Base-by-base conservation (phyloP, 2,888 invertebrate genomes). In the Brassicogethes aeneus region DNA sequence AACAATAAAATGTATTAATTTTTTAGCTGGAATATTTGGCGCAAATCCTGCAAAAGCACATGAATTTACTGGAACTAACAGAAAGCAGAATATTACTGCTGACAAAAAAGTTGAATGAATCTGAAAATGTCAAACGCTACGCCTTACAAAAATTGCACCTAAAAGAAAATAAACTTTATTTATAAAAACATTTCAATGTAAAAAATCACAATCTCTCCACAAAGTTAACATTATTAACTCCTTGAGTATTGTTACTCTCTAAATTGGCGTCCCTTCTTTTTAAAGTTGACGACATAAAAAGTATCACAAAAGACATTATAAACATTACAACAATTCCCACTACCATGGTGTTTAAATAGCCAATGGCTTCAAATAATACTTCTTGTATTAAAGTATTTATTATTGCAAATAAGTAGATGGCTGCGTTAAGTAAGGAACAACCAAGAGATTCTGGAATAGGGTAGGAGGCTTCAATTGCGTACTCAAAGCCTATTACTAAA, bases 391-490 rank as follows among this genome's bases (percentile, higher is more conserved):
- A 46, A 10, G 60, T 54, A 3, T 46, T 45, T 3, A 57, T 40
- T 36, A 61, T 54, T 2, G 56, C 51, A 17, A 59, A 54, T 1
- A 58, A 14, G 34, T 53, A 59, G 39, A 54, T 55, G 3, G 79
- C 82, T 7, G 91, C 92, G 65, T 96, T 96, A 35, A 97, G 72
- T 30, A 96, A 70, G 1, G 95, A 95, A 2, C 93, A 87, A 0
- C 93, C 87, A 0, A 93, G 93, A 8, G 93, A 92, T 70, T 97
- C 96, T 1, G 94, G 88, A 61, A 92, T 88, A 0, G 96, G 96
- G 61, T 90, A 95, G 0, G 95, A 95, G 16, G 95, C 73, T 70
- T 96, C 96, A 1, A 94, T 90, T 1, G 91, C 93, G 60, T 93
- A 91, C 66, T 96, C 96, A 68, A 93, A 96, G 2, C 94, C 94